Evolutionary conservation across 2,797 vertebrate genomes (phyloP).

Genomic region (Pelodytes ibericus): DNA sequence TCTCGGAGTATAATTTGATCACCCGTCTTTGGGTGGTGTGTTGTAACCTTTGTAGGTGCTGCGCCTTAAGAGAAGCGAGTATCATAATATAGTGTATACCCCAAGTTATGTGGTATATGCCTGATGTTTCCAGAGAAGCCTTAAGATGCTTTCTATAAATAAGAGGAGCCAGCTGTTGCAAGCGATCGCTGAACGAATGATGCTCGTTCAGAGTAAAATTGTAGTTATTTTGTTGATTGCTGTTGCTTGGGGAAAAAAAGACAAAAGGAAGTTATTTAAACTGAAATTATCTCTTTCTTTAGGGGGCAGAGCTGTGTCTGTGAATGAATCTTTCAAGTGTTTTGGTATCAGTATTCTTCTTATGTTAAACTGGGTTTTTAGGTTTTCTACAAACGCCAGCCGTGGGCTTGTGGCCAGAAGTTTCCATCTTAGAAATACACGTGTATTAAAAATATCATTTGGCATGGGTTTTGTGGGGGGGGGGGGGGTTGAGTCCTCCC

Average conservation of each 20-base stretch:
- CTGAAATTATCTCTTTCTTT: slow-evolving; percentile 54
- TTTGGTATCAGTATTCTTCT: slow-evolving; percentile 20
- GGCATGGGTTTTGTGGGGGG: neutral
- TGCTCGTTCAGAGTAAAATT: slow-evolving; percentile 53
- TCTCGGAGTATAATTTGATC: slow-evolving; percentile 25
- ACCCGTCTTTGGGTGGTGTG: slow-evolving; percentile 9
- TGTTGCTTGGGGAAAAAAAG: slow-evolving; percentile 43
- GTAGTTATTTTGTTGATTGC: slow-evolving; percentile 57
- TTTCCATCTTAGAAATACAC: slow-evolving; percentile 15
- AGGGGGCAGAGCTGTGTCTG: slow-evolving; percentile 43
- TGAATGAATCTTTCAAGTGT: slow-evolving; percentile 34
- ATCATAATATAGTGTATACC: no score
- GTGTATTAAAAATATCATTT: slow-evolving; percentile 12
- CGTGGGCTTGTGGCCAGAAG: slow-evolving; percentile 7
- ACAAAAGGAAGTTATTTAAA: slow-evolving; percentile 56
- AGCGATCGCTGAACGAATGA: slow-evolving; percentile 28
- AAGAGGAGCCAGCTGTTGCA: slow-evolving; percentile 53
- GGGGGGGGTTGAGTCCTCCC: neutral
- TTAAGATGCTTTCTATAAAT: slow-evolving; percentile 49
- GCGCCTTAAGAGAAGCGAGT: neutral
- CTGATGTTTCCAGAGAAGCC: slow-evolving; percentile 7
- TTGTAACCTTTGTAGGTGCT: slow-evolving; percentile 31
- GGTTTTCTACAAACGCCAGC: neutral
- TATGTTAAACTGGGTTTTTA: slow-evolving; percentile 32
- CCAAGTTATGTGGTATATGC: neutral